A percentile compares a stretch with the other conserved stretches of the same genome.
These are phyloP conservation scores for Phenganax stokvisi DNA, from an alignment of 92 coral and sea anemone species.

Conservation along the genomic window DNA sequence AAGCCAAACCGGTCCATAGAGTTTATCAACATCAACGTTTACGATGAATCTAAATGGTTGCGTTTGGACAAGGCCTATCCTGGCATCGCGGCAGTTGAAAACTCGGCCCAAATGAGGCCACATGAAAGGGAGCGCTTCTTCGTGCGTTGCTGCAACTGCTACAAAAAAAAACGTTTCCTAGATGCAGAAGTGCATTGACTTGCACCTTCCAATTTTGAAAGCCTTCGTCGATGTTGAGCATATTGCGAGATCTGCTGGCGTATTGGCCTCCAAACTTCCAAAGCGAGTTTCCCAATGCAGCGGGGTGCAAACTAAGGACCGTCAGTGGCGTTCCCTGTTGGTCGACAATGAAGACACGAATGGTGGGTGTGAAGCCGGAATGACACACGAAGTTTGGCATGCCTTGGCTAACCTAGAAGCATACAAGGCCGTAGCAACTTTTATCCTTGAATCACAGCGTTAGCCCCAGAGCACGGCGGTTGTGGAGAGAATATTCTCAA, in stretches of 20 bases:
- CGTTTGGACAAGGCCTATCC: conserved; percentile 12
- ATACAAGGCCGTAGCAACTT: conserved; percentile 8
- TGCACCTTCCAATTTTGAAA: not conserved
- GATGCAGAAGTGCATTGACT: not conserved
- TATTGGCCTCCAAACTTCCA: not conserved
- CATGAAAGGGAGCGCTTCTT: conserved; percentile 29
- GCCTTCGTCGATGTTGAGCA: conserved; percentile 5
- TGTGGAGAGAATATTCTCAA: not conserved
- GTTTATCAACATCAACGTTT: conserved; percentile 10
- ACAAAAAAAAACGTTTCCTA: not conserved
- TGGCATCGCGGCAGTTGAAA: conserved; percentile 14
- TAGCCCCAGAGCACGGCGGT: conserved; percentile 24
- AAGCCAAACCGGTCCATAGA: conserved; percentile 14
- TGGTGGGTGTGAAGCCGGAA: conserved; percentile 7
- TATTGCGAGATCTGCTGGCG: not conserved
- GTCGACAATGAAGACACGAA: not conserved
- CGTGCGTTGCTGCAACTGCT: conserved; percentile 24
- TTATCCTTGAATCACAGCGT: conserved; percentile 23
- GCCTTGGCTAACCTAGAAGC: not conserved
- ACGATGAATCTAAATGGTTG: conserved; percentile 35
- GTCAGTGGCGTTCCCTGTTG: conserved; percentile 3
- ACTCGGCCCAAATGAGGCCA: conserved; percentile 1
- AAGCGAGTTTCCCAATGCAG: not conserved
- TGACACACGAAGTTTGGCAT: conserved; percentile 2
- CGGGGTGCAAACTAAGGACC: not conserved